Evolutionary conservation across 1,140 invertebrate species (phyloP).

Genomic region (Neelides sp.): DNA sequence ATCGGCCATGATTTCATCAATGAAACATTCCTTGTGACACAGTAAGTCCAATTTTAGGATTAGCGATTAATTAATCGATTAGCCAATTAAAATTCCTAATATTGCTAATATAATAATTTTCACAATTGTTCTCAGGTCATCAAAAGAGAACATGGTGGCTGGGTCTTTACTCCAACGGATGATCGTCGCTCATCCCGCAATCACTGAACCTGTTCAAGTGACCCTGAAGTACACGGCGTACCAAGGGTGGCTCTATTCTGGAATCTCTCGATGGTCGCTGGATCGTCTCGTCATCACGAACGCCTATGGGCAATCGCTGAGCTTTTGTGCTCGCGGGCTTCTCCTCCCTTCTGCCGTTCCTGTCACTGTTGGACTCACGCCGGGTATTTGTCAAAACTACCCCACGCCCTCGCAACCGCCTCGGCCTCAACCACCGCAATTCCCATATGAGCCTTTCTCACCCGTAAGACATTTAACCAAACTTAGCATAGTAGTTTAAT

Average conservation of each 20-base stretch:
- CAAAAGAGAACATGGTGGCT: slow-evolving; percentile 59
- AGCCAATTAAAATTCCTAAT: too few relatives aligned
- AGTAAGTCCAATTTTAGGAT: slow-evolving; percentile 40
- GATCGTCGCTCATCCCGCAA: slow-evolving; percentile 71
- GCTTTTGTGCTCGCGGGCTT: slow-evolving; percentile 61
- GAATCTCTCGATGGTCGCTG: slow-evolving; percentile 57
- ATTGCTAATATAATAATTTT: too few relatives aligned
- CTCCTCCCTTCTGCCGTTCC: slow-evolving; percentile 59
- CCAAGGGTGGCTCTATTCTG: slow-evolving; percentile 80
- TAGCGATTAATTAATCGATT: not conserved
- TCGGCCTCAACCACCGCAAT: not conserved
- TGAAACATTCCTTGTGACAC: slow-evolving; percentile 76
- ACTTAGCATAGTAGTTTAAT: not conserved
- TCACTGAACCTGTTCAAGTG: slow-evolving; percentile 54
- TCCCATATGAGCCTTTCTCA: slow-evolving; percentile 7
- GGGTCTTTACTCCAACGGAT: slow-evolving; percentile 60
- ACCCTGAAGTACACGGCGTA: slow-evolving; percentile 75
- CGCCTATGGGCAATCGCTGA: slow-evolving; percentile 69
- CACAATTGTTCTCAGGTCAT: slow-evolving; percentile 47
- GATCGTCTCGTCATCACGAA: slow-evolving; percentile 72
- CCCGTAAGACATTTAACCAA: slow-evolving; percentile 7
- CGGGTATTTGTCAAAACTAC: slow-evolving; percentile 55
- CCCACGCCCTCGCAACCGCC: slow-evolving; percentile 32
- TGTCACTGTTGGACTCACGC: slow-evolving; percentile 54
- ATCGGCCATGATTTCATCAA: slow-evolving; percentile 63